Conservation (phyloP, 2,113 vertebrate species). For the Thinocorus orbignyianus region DNA sequence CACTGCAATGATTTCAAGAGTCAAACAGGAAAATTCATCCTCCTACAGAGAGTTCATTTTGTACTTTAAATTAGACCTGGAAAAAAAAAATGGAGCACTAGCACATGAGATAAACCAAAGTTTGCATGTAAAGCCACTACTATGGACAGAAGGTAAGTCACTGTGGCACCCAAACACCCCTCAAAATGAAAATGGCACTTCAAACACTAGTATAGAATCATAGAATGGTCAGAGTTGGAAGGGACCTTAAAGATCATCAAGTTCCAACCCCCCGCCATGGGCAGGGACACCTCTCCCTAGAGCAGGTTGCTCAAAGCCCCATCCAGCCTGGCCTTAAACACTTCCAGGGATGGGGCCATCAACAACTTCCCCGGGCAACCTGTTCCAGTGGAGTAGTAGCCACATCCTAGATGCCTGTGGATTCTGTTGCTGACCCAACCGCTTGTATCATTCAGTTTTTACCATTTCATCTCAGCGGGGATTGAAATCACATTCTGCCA, state of each 20-base stretch:
- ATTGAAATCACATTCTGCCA: not conserved
- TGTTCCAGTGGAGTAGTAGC: too few relatives aligned
- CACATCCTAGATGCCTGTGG: not conserved
- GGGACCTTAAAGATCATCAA: too few relatives aligned
- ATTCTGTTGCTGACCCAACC: not conserved
- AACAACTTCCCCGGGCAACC: too few relatives aligned
- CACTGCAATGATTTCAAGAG: not conserved
- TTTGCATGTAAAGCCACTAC: not conserved
- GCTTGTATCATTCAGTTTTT: not conserved
- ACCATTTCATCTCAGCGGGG: not conserved
- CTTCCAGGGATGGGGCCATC: too few relatives aligned
- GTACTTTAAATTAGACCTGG: not conserved
- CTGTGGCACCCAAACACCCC: not conserved
- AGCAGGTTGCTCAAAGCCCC: too few relatives aligned
- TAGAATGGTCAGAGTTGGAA: too few relatives aligned
- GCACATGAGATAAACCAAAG: not conserved
- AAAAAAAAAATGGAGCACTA: not conserved
- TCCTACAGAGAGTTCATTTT: not conserved
- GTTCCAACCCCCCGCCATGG: too few relatives aligned
- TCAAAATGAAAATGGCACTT: not conserved
- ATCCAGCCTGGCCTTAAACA: too few relatives aligned
- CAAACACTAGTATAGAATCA: too few relatives aligned
- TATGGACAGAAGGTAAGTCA: not conserved
- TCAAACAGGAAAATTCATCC: not conserved
- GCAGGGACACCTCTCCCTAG: too few relatives aligned